phyloP scores from a whole-genome alignment of 1,140 invertebrate species.

The Drosophila navojoa region DNA sequence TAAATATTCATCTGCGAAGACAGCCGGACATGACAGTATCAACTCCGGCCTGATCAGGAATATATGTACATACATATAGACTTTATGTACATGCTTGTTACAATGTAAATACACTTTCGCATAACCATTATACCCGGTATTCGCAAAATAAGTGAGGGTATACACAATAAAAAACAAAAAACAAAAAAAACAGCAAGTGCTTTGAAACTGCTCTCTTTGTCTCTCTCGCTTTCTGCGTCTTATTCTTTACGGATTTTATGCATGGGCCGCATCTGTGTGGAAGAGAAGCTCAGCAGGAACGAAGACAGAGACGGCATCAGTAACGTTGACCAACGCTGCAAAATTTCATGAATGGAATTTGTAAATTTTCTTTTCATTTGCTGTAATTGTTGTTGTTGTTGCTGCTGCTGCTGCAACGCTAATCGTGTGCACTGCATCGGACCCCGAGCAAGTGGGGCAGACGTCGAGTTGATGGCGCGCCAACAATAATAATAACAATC shows the following conservation, averaged over 20 bases:
- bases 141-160: too few relatives aligned
- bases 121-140: too few relatives aligned
- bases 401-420: constrained; percentile 33
- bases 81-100: too few relatives aligned
- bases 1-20: too few relatives aligned
- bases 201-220: constrained; percentile 26
- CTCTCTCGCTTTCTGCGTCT: neutral
- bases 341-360: constrained; percentile 82
- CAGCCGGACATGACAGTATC: too few relatives aligned
- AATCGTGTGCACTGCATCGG: constrained; percentile 66
- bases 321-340: constrained; percentile 66
- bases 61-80: too few relatives aligned
- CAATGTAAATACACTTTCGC: too few relatives aligned
- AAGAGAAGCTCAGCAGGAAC: constrained; percentile 24
- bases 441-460: constrained; percentile 69
- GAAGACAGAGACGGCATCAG: constrained; percentile 18
- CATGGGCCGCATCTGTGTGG: constrained; percentile 31
- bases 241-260: constrained; percentile 5
- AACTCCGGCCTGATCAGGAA: too few relatives aligned
- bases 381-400: constrained; percentile 24
- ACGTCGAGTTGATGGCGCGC: constrained; percentile 7
- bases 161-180: constrained; percentile 1
- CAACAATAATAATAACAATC: constrained; percentile 48
- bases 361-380: constrained; percentile 82
- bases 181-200: constrained; percentile 13